Conservation (phyloP, 2,888 invertebrate species). For the Galerucella calmariensis region DNA sequence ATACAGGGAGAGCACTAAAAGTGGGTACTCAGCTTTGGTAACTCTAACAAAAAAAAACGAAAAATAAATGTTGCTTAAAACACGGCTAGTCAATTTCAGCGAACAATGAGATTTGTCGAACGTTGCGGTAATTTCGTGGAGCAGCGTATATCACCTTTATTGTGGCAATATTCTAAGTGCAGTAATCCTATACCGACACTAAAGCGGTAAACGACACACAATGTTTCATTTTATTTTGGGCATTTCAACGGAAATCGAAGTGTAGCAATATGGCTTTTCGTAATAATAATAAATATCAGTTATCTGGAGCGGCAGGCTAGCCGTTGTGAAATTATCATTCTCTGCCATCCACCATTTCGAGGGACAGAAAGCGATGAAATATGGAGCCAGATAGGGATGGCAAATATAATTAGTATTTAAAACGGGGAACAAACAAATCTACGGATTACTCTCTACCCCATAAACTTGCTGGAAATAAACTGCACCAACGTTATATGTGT, state of each 20-base stretch:
- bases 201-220: slow-evolving; percentile 40
- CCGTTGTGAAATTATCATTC: slow-evolving; percentile 57
- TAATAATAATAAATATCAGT: slow-evolving; percentile 60
- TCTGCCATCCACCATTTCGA: slow-evolving; percentile 48
- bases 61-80: too few relatives aligned
- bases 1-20: too few relatives aligned
- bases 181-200: slow-evolving; percentile 11
- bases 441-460: slow-evolving; percentile 37
- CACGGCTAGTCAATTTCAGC: not conserved
- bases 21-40: too few relatives aligned
- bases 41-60: too few relatives aligned
- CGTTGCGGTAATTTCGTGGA: not conserved
- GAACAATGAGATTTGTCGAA: not conserved
- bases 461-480: slow-evolving; percentile 34
- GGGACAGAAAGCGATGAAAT: slow-evolving; percentile 43
- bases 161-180: not conserved
- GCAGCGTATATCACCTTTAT: not conserved
- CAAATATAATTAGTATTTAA: slow-evolving; percentile 52
- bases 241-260: slow-evolving; percentile 56
- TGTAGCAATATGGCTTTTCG: slow-evolving; percentile 58
- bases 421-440: slow-evolving; percentile 49
- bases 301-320: slow-evolving; percentile 56
- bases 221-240: slow-evolving; percentile 50
- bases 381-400: slow-evolving; percentile 44
- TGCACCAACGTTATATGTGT: slow-evolving; percentile 21